Percentiles rank a stretch among this genome's conserved stretches.
These are phyloP conservation scores for Micrasema minimum DNA, from an alignment of 1,140 invertebrate species.

Conservation along the genomic window DNA sequence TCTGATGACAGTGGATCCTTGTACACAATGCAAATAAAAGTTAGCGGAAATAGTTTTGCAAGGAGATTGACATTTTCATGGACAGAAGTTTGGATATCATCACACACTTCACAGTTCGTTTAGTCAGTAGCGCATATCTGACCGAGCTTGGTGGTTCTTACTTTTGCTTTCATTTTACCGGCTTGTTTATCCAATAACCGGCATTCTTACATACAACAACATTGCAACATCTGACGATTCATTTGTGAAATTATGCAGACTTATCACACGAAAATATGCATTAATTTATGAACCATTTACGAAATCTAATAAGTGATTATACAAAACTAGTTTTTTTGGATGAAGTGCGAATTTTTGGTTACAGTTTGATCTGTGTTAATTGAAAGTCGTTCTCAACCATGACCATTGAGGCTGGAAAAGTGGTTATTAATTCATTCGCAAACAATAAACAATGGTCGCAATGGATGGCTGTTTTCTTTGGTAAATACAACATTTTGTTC, in stretches of 20 bases:
- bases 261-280: too few relatives aligned
- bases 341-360: not conserved
- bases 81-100: not conserved
- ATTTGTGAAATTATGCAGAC: too few relatives aligned
- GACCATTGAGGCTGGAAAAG: conserved; percentile 26
- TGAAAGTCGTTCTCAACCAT: not conserved
- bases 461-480: conserved; percentile 48
- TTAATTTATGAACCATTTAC: too few relatives aligned
- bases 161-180: conserved; percentile 16
- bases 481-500: conserved; percentile 20
- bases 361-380: not conserved
- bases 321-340: too few relatives aligned
- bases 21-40: not conserved
- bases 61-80: conserved; percentile 8
- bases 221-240: too few relatives aligned
- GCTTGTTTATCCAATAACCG: too few relatives aligned
- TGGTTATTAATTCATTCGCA: conserved; percentile 12
- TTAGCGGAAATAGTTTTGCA: conserved; percentile 15
- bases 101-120: not conserved
- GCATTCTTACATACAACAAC: too few relatives aligned
- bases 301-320: too few relatives aligned
- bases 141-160: conserved; percentile 6
- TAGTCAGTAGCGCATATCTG: conserved; percentile 6
- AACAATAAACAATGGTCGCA: conserved; percentile 49
- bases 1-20: too few relatives aligned